Percentiles rank a stretch among this genome's conserved stretches.
Evolutionary conservation across 2,888 invertebrate genomes (phyloP).

Genomic region (Cylloceria caligata): DNA sequence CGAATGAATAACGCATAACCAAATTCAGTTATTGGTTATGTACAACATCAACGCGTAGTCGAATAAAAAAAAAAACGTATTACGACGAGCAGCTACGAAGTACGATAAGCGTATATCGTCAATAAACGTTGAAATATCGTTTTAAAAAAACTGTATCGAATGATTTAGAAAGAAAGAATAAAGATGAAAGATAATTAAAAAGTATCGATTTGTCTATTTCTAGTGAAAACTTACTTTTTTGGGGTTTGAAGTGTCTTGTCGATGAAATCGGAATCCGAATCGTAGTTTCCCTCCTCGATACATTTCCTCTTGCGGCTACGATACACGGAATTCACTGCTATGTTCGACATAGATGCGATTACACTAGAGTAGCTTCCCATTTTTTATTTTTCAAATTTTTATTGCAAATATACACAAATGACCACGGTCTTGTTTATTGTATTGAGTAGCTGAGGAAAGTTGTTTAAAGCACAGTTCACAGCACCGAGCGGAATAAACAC

Average conservation of each 20-base stretch:
- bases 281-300: constrained; percentile 85
- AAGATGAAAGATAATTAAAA: background rate
- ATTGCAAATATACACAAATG: background rate
- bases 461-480: background rate
- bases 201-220: background rate
- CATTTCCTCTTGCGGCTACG: constrained; percentile 86
- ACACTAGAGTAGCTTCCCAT: constrained; percentile 82
- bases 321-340: constrained; percentile 81
- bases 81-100: background rate
- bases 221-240: constrained; percentile 85
- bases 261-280: constrained; percentile 86
- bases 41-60: constrained; percentile 1
- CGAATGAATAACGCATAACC: no score
- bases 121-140: background rate
- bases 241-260: constrained; percentile 87
- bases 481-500: background rate
- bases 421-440: background rate
- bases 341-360: constrained; percentile 81
- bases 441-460: background rate
- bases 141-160: background rate
- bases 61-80: background rate
- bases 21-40: no score
- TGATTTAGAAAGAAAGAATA: background rate
- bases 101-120: background rate
- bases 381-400: constrained; percentile 41